Conservation (phyloP, 2,797 vertebrate genomes). For the Etheostoma perlongum region DNA sequence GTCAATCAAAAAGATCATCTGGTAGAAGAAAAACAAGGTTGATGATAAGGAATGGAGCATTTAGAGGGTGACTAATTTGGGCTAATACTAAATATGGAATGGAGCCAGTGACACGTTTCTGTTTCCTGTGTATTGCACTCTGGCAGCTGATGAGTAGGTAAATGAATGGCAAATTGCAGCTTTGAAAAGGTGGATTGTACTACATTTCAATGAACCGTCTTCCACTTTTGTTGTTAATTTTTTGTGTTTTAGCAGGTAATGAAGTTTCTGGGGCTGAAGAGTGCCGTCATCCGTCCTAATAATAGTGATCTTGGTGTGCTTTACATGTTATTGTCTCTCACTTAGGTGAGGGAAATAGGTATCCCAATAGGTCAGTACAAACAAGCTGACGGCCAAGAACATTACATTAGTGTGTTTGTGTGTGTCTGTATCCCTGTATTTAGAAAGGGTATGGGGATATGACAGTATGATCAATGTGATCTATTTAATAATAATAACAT, state of each 20-base stretch:
- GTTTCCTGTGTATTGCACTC: conserved; percentile 37
- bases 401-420: conserved; percentile 9
- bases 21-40: conserved; percentile 61
- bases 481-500: neutral
- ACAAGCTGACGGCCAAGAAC: conserved; percentile 7
- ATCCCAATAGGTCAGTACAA: conserved; percentile 58
- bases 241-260: conserved; percentile 64
- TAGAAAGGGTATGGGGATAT: conserved; percentile 14
- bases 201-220: conserved; percentile 43
- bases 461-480: conserved; percentile 28
- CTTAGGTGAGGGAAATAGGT: conserved; percentile 54
- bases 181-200: conserved; percentile 41
- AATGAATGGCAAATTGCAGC: conserved; percentile 39
- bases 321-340: conserved; percentile 62
- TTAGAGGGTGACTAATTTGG: conserved; percentile 56
- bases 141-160: conserved; percentile 31
- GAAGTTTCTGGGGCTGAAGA: conserved; percentile 49
- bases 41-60: conserved; percentile 58
- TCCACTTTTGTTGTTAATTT: conserved; percentile 50
- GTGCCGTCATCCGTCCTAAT: conserved; percentile 57
- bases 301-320: conserved; percentile 41
- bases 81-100: conserved; percentile 49
- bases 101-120: conserved; percentile 39
- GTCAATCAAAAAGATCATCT: conserved; percentile 71
- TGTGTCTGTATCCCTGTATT: conserved; percentile 6